Conservation (phyloP, 2,888 invertebrate genomes). For the Cylindroiulus punctatus region DNA sequence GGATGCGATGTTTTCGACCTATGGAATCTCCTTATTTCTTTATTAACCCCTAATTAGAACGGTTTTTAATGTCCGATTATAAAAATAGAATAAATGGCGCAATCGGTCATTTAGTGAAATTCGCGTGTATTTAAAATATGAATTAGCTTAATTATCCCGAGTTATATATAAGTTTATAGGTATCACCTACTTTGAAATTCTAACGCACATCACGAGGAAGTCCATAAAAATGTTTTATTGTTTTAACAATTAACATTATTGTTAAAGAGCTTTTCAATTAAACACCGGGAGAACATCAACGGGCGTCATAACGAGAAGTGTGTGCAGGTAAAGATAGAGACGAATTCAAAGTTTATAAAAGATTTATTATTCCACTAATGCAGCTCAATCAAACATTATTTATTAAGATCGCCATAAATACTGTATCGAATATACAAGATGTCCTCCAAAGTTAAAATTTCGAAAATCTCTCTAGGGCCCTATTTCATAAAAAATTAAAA, state of each 20-base stretch:
- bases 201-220: neutral
- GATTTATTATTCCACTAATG: too few species aligned
- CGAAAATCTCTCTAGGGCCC: too few species aligned
- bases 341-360: too few species aligned
- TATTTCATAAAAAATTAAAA: too few species aligned
- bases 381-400: too few species aligned
- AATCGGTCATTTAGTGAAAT: neutral
- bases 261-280: neutral
- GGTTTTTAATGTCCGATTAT: neutral
- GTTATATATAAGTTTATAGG: neutral
- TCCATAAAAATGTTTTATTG: neutral
- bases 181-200: neutral
- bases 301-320: neutral
- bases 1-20: too few species aligned
- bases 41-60: too few species aligned
- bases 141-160: neutral
- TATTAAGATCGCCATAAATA: too few species aligned
- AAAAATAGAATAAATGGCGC: neutral
- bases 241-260: slow-evolving; percentile 10
- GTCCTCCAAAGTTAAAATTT: too few species aligned
- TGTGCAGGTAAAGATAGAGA: neutral
- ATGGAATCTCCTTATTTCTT: too few species aligned
- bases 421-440: too few species aligned
- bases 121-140: neutral
- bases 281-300: neutral